Conservation (phyloP, 1,140 invertebrate genomes). For the Pseudomyrmex pallidus region DNA sequence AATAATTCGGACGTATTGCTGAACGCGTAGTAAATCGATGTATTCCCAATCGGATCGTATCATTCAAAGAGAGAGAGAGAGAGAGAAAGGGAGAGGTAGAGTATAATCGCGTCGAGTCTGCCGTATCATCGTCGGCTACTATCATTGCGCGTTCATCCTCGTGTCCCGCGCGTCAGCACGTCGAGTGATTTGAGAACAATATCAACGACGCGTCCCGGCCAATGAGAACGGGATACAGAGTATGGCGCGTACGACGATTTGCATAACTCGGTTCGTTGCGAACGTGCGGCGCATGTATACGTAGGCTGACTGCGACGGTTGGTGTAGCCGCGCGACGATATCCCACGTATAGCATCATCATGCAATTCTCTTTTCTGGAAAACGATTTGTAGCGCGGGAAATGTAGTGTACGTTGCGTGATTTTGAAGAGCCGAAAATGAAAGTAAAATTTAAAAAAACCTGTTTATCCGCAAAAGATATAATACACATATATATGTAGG, state of each 20-base stretch:
- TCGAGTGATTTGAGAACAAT: constrained; percentile 64
- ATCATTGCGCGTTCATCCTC: constrained; percentile 7
- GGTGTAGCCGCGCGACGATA: constrained; percentile 19
- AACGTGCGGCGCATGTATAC: constrained; percentile 66
- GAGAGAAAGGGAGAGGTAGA: not conserved
- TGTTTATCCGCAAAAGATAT: no score
- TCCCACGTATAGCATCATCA: constrained; percentile 33
- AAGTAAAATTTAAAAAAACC: no score
- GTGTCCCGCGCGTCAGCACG: constrained; percentile 38
- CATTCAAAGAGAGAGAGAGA: not conserved
- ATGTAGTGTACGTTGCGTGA: not conserved
- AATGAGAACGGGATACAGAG: constrained; percentile 57
- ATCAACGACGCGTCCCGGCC: constrained; percentile 50
- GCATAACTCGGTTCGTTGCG: constrained; percentile 66
- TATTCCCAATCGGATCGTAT: constrained; percentile 51
- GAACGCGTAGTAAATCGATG: constrained; percentile 48
- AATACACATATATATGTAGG: no score
- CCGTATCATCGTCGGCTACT: constrained; percentile 35
- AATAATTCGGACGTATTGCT: constrained; percentile 52
- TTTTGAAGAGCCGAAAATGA: not conserved
- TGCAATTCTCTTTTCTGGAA: not conserved
- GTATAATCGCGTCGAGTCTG: constrained; percentile 34
- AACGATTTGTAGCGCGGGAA: not conserved
- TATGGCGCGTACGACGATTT: constrained; percentile 61
- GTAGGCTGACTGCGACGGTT: not conserved